A percentile compares a stretch with the other conserved stretches of the same genome.
These are phyloP conservation scores for Lagocephalus sceleratus DNA, from an alignment of 2,797 vertebrate species.

Conservation along the genomic window DNA sequence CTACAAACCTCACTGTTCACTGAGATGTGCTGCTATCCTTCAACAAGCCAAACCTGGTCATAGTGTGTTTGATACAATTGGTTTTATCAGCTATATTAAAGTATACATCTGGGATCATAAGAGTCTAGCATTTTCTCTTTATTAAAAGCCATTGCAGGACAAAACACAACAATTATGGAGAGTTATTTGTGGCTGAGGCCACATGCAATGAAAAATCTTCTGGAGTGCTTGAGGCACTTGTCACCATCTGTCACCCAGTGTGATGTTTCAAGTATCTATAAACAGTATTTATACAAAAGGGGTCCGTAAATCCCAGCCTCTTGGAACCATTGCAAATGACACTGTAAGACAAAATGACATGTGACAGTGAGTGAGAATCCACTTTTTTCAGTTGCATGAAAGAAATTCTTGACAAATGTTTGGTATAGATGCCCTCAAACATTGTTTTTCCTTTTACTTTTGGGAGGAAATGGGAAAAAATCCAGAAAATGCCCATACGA, in stretches of 20 bases:
- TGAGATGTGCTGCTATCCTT: slow-evolving; percentile 24
- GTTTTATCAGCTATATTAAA: slow-evolving; percentile 18
- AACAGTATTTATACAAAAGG: slow-evolving; percentile 3
- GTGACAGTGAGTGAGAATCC: too few species aligned
- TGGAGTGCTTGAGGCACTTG: slow-evolving; percentile 10
- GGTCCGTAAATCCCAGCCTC: too few species aligned
- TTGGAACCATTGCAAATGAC: too few species aligned
- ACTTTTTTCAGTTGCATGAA: too few species aligned
- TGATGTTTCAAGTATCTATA: slow-evolving; percentile 1
- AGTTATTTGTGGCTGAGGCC: slow-evolving; percentile 12
- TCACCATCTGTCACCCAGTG: slow-evolving; percentile 46
- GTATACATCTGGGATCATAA: slow-evolving; percentile 22
- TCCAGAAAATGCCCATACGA: too few species aligned
- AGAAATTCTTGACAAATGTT: too few species aligned
- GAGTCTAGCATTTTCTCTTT: slow-evolving; percentile 16
- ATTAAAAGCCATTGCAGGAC: slow-evolving; percentile 28
- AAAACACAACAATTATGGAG: slow-evolving; percentile 14
- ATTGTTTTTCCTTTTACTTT: too few species aligned
- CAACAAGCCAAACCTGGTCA: slow-evolving; percentile 17
- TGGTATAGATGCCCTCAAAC: too few species aligned
- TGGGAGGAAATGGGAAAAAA: too few species aligned
- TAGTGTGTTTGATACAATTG: slow-evolving; percentile 34
- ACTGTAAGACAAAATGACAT: slow-evolving; percentile 5
- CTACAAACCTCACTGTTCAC: slow-evolving; percentile 53
- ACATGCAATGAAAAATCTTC: slow-evolving; percentile 20